These are phyloP conservation scores for Agapetus fuscipes DNA, from an alignment of 2,888 invertebrate genomes.

Conservation along the genomic window DNA sequence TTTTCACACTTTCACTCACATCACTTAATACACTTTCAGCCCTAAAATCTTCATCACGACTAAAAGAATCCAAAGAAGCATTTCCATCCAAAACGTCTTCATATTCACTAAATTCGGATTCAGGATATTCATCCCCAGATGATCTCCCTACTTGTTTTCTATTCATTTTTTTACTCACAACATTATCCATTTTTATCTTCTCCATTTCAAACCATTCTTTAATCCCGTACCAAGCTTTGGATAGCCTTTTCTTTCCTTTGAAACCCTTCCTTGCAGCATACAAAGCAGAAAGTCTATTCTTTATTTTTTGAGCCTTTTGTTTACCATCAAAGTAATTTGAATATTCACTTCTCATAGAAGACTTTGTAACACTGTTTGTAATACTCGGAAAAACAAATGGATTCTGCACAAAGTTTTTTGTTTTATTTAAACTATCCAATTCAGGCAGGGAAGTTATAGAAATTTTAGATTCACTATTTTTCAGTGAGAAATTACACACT, in stretches of 20 bases:
- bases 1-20: neutral
- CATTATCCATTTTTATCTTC: constrained; percentile 15
- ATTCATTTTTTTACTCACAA: constrained; percentile 8
- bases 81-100: constrained; percentile 15
- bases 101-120: constrained; percentile 21
- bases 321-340: constrained; percentile 18
- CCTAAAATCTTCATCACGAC: constrained; percentile 12
- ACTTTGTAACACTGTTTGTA: constrained; percentile 3
- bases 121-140: constrained; percentile 17
- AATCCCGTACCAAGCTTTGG: constrained; percentile 20
- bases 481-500: constrained; percentile 18
- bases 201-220: constrained; percentile 21
- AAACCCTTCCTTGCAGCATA: constrained; percentile 17
- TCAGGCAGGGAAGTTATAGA: constrained; percentile 18
- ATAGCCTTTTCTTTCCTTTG: constrained; percentile 19
- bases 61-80: constrained; percentile 17
- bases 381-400: constrained; percentile 12
- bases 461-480: constrained; percentile 16
- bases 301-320: constrained; percentile 13
- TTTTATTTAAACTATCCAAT: constrained; percentile 12
- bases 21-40: constrained; percentile 12
- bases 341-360: constrained; percentile 9
- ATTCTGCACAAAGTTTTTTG: constrained; percentile 9
- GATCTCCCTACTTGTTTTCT: constrained; percentile 3
- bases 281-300: constrained; percentile 19